Conservation (phyloP, 1,140 invertebrate species). For the Aricia agestis region DNA sequence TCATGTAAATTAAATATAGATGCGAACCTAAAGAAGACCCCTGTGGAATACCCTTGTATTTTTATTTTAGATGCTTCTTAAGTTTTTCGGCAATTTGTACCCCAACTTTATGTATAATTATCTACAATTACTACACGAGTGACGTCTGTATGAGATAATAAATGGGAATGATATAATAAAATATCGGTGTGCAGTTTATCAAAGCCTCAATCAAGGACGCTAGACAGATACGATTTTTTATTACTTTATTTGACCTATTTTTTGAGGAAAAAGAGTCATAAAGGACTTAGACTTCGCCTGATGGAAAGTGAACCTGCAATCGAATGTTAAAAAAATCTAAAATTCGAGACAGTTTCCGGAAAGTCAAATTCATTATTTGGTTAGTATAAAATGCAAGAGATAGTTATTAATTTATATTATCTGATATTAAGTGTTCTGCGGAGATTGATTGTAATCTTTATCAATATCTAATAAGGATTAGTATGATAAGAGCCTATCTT, state of each 20-base stretch:
- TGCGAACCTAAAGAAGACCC: background rate
- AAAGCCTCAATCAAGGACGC: background rate
- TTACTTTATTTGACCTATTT: slow-evolving; percentile 1
- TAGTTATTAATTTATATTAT: no score
- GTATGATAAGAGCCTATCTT: no score
- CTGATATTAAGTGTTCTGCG: no score
- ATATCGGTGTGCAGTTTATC: background rate
- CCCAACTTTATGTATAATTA: background rate
- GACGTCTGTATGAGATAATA: slow-evolving; percentile 10
- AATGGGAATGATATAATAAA: background rate
- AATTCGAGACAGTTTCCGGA: no score
- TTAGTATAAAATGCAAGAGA: no score
- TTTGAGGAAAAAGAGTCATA: background rate
- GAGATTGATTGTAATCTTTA: no score
- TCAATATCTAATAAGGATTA: no score
- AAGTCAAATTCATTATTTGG: no score
- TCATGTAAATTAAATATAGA: background rate
- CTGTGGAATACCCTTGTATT: background rate
- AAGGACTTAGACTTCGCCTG: no score
- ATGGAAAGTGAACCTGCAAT: background rate
- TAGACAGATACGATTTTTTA: slow-evolving; percentile 2
- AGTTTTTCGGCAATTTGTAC: background rate
- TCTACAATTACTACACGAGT: background rate
- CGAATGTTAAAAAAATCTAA: no score
- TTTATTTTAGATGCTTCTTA: background rate